These are phyloP conservation scores for Xenopus borealis DNA, from an alignment of 2,113 vertebrate genomes.

Conservation along the genomic window DNA sequence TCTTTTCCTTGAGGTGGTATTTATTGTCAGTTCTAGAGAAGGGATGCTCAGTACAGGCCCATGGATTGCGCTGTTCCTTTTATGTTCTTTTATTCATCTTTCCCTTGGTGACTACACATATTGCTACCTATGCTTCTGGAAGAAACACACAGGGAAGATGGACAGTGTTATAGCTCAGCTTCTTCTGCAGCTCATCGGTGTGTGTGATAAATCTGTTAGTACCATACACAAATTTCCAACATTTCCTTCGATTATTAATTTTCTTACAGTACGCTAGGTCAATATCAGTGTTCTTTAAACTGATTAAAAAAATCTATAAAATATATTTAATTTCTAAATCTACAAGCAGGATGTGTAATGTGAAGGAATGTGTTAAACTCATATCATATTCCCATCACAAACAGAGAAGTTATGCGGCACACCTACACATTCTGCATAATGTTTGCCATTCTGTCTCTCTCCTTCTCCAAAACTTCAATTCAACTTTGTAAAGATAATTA, in stretches of 20 bases:
- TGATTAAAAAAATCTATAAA: not conserved
- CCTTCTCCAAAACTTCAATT: not conserved
- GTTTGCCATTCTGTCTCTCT: not conserved
- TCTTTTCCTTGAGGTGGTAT: slow-evolving; percentile 20
- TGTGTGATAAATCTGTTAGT: not conserved
- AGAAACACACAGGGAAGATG: slow-evolving; percentile 1
- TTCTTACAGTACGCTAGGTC: not conserved
- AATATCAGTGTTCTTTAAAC: not conserved
- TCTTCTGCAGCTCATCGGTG: not conserved
- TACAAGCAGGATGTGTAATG: not conserved
- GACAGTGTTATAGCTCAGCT: slow-evolving; percentile 9
- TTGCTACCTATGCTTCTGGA: slow-evolving; percentile 20
- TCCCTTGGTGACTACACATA: slow-evolving; percentile 39
- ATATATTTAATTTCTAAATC: not conserved
- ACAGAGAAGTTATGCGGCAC: not conserved
- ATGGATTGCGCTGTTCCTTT: slow-evolving; percentile 31
- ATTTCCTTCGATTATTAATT: not conserved
- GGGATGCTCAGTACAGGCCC: slow-evolving; percentile 9
- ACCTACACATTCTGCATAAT: slow-evolving; percentile 9
- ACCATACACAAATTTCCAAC: not conserved
- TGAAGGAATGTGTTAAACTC: not conserved
- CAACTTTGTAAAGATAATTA: slow-evolving; percentile 5
- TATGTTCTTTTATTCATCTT: slow-evolving; percentile 36
- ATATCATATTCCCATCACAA: not conserved
- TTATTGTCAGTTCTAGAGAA: slow-evolving; percentile 21